Evolutionary conservation across 1,140 invertebrate genomes (phyloP).

Genomic region (Geopemphigus sp.): DNA sequence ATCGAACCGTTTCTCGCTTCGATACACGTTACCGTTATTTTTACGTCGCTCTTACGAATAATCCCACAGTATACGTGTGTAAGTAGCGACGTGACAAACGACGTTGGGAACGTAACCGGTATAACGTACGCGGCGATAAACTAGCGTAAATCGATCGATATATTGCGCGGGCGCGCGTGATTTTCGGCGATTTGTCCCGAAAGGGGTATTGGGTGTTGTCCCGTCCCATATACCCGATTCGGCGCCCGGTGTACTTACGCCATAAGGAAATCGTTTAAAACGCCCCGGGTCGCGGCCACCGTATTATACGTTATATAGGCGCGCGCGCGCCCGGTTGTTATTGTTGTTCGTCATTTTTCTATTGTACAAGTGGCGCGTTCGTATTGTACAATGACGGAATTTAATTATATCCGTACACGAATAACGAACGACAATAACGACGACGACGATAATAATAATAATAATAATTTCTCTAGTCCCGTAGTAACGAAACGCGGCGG

Average conservation of each 20-base stretch:
- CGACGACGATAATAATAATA: not conserved
- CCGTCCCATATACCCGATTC: not conserved
- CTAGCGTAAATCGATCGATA: too few species aligned
- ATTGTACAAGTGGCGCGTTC: not conserved
- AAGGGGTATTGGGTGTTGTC: not conserved
- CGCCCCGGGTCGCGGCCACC: not conserved
- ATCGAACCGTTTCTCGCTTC: too few species aligned
- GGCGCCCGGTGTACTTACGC: too few species aligned
- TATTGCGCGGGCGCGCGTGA: too few species aligned
- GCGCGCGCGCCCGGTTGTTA: not conserved
- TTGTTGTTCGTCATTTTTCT: not conserved
- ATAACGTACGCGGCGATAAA: too few species aligned
- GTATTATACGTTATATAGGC: not conserved
- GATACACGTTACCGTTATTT: too few species aligned
- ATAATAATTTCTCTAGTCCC: not conserved
- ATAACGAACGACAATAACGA: not conserved
- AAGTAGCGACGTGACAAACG: too few species aligned
- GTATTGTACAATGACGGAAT: constrained; percentile 15
- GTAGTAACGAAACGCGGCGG: not conserved
- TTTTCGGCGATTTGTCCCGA: too few species aligned
- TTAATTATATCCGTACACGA: constrained; percentile 19
- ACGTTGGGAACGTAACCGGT: too few species aligned
- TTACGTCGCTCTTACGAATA: too few species aligned
- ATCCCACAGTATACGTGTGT: too few species aligned
- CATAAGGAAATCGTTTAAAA: not conserved